These are phyloP conservation scores for Rhodophaea formosa DNA, from an alignment of 2,888 invertebrate species.

Conservation along the genomic window DNA sequence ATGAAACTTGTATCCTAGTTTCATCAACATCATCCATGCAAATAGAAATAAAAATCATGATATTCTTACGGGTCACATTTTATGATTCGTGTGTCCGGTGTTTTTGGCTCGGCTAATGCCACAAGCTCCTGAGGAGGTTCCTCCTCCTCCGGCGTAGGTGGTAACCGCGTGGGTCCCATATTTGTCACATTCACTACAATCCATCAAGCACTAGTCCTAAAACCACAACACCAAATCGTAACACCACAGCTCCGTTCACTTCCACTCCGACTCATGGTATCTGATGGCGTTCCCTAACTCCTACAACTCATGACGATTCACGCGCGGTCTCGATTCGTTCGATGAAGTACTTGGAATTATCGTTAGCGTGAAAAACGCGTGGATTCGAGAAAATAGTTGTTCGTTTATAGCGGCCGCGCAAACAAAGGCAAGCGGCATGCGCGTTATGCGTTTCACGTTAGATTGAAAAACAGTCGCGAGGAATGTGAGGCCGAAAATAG, in stretches of 20 bases:
- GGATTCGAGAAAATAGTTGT: slow-evolving; percentile 42
- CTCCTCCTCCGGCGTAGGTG: slow-evolving; percentile 69
- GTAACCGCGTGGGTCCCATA: slow-evolving; percentile 72
- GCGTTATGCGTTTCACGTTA: slow-evolving; percentile 76
- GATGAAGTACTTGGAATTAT: slow-evolving; percentile 31
- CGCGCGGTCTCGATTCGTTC: slow-evolving; percentile 27
- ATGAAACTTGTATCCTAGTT: too few species aligned
- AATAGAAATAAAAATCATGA: not conserved
- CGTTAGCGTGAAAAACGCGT: slow-evolving; percentile 38
- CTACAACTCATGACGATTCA: slow-evolving; percentile 33
- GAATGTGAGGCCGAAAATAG: slow-evolving; percentile 80
- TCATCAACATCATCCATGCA: too few species aligned
- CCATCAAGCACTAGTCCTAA: slow-evolving; percentile 59
- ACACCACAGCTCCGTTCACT: slow-evolving; percentile 48
- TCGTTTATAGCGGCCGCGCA: slow-evolving; percentile 49
- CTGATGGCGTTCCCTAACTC: slow-evolving; percentile 31
- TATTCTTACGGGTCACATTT: slow-evolving; percentile 57
- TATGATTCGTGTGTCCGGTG: slow-evolving; percentile 42
- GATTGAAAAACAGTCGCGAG: slow-evolving; percentile 78
- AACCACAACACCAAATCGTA: slow-evolving; percentile 42
- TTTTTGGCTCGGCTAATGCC: slow-evolving; percentile 44
- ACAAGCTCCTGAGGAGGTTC: slow-evolving; percentile 51
- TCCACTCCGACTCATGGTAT: slow-evolving; percentile 51
- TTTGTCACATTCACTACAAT: slow-evolving; percentile 39
- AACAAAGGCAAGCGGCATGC: slow-evolving; percentile 73